Conservation (phyloP, 1,140 invertebrate species). For the Chelonus insularis region DNA sequence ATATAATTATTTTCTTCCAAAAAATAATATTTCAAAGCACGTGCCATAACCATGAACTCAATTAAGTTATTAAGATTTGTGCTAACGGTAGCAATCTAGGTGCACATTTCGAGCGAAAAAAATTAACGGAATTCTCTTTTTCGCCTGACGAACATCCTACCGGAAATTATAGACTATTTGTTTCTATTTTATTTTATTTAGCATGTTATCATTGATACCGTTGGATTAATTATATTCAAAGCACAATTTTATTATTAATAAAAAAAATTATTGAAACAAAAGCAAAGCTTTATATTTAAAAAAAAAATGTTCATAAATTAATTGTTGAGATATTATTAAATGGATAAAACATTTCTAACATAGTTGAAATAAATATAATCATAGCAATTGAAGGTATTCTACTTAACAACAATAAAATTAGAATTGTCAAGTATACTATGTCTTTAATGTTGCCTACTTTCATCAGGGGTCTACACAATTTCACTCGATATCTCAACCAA, state of each 20-base stretch:
- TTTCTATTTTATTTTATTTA: background rate
- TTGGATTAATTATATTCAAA: too few species aligned
- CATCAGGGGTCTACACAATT: background rate
- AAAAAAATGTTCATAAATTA: too few species aligned
- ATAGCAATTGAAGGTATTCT: too few species aligned
- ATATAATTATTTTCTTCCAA: too few species aligned
- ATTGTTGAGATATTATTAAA: too few species aligned
- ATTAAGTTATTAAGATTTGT: slow-evolving; percentile 24
- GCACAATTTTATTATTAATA: too few species aligned
- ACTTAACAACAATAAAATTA: too few species aligned
- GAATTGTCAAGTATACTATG: background rate
- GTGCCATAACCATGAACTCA: background rate
- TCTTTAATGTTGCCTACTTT: background rate
- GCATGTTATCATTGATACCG: background rate
- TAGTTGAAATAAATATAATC: too few species aligned
- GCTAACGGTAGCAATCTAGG: slow-evolving; percentile 21
- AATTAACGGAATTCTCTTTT: slow-evolving; percentile 22
- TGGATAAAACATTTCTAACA: too few species aligned
- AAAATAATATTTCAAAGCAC: background rate
- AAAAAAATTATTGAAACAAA: too few species aligned
- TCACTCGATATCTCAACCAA: background rate
- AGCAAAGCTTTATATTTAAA: too few species aligned
- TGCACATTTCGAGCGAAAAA: slow-evolving; percentile 12
- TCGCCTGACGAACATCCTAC: background rate
- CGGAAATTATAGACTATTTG: slow-evolving; percentile 6